Evolutionary conservation across 2,888 invertebrate genomes (phyloP).

Genomic region (Enchytraeus crypticus): DNA sequence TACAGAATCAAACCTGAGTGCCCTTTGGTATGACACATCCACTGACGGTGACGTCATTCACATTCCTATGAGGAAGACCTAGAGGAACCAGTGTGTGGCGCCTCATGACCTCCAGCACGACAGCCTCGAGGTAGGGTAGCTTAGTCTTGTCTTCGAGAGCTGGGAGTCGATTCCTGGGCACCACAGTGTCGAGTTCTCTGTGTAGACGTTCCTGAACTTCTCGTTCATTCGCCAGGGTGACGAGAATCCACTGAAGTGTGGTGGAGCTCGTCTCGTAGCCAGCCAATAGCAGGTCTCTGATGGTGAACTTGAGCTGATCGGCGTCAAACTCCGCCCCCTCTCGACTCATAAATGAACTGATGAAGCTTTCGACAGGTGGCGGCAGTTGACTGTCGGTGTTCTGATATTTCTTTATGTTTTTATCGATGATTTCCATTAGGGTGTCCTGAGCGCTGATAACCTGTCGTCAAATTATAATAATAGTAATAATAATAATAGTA

Average conservation of each 20-base stretch:
- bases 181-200: conserved; percentile 11
- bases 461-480: too few species aligned
- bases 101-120: conserved; percentile 4
- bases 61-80: conserved; percentile 7
- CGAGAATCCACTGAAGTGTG: conserved; percentile 9
- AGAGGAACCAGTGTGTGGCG: conserved; percentile 3
- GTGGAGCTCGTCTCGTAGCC: conserved; percentile 13
- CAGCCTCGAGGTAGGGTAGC: conserved; percentile 6
- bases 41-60: conserved; percentile 3
- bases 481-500: too few species aligned
- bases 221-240: conserved; percentile 7
- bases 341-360: neutral
- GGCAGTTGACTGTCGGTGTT: too few species aligned
- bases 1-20: conserved; percentile 1
- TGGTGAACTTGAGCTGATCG: conserved; percentile 1
- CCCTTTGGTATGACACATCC: conserved; percentile 12
- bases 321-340: conserved; percentile 9
- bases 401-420: too few species aligned
- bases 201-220: conserved; percentile 14
- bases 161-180: conserved; percentile 3
- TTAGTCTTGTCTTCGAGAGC: conserved; percentile 5
- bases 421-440: too few species aligned
- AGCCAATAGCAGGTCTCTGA: conserved; percentile 13
- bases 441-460: too few species aligned
- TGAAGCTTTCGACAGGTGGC: conserved; percentile 4